Evolutionary conservation across 2,888 invertebrate species (phyloP), one percentile per base, ranked within the genome.

Genomic region (Campoplex nolae): DNA sequence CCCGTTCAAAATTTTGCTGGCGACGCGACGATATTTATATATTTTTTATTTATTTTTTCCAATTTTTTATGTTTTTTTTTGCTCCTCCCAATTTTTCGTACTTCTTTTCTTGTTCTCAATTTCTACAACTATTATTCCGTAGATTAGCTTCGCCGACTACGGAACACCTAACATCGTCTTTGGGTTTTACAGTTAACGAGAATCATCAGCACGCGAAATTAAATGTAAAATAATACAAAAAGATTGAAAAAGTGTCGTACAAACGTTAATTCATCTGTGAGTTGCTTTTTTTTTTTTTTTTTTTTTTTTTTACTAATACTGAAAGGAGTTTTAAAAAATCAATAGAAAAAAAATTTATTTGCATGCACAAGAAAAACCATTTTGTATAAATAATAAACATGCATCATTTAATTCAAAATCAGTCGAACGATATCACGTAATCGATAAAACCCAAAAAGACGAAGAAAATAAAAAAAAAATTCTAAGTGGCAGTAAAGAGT

Each of bases 401-500:
- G 77, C 67, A 23, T 65, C 32, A 62, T 48, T 78, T 58, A 58
- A 78, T 80, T 74, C 28, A 84, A 80, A 65, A 42, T 80, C 81
- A 84, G 85, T 84, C 83, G 78, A 81, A 78, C 45, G 38, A 83
- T 78, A 83, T 79, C 84, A 67, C 32, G 68, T 85, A 76, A 81
- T 89, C 89, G 91, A 92, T 91, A 92, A 93, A 93, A 93, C 92
- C 92, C 92, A 91, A 93, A 92, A 89, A 89, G 87, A 88, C 42
- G 70, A 74, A 28, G 88, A 89, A 90, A 90, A 89, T 90, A 90
- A 85, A 90, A 90, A 90, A 88, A 90, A 91, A 86, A 90, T 90
- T 92, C 91, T 93, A 93, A 92, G 92, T 94, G 94, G 94, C 94
- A 94, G 94, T 94, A 93, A 91, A 93, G 91, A 91, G 90, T 93